Evolutionary conservation across 2,888 invertebrate genomes (phyloP).

Genomic region (Eristalinus aeneus): DNA sequence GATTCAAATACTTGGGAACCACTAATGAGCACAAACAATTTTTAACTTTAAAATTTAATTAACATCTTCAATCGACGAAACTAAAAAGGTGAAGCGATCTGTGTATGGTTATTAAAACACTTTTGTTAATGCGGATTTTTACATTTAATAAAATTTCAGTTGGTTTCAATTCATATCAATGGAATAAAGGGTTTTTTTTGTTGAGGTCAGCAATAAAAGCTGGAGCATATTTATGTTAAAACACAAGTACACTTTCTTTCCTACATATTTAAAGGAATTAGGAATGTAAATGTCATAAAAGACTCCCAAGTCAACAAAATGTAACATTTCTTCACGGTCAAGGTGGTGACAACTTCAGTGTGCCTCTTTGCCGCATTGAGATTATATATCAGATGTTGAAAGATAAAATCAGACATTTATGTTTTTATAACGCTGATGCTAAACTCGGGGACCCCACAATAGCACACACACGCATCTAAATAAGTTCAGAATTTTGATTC

Average conservation of each 20-base stretch:
- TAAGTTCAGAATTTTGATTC: constrained; percentile 38
- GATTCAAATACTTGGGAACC: too few relatives aligned
- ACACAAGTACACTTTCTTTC: neutral
- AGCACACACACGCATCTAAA: constrained; percentile 6
- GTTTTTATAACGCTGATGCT: constrained; percentile 7
- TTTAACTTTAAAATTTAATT: too few relatives aligned
- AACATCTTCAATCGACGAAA: too few relatives aligned
- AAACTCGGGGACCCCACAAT: neutral
- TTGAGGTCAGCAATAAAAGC: too few relatives aligned
- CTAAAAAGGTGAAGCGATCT: too few relatives aligned
- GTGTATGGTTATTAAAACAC: too few relatives aligned
- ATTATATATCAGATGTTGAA: neutral
- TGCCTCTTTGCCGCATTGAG: neutral
- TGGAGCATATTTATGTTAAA: neutral
- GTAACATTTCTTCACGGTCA: neutral
- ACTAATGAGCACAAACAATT: too few relatives aligned
- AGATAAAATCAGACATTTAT: constrained; percentile 44
- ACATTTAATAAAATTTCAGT: too few relatives aligned
- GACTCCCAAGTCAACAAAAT: neutral
- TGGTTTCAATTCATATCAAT: too few relatives aligned
- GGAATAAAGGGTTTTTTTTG: too few relatives aligned
- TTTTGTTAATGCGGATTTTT: too few relatives aligned
- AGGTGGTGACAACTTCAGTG: neutral
- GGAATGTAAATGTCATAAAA: neutral
- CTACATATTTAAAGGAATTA: neutral